A percentile compares a stretch with the other conserved stretches of the same genome.
phyloP scores from a whole-genome alignment of 2,113 vertebrate genomes.

The Halichoerus grypus region DNA sequence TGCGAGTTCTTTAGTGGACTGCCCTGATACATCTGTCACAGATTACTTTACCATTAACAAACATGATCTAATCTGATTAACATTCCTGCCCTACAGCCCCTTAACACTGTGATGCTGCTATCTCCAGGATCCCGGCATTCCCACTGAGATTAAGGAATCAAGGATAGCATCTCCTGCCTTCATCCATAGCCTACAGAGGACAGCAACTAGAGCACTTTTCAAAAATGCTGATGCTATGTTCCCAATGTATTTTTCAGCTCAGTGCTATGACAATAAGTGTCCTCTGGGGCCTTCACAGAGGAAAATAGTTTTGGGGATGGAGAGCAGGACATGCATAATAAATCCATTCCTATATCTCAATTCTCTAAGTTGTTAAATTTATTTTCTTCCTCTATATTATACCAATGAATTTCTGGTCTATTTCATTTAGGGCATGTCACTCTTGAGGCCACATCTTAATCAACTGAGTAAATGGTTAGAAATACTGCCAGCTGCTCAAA shows the following conservation, averaged over 20 bases:
- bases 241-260: neutral
- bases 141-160: neutral
- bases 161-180: neutral
- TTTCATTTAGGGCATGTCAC: neutral
- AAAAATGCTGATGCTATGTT: neutral
- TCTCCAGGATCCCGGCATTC: neutral
- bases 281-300: neutral
- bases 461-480: neutral
- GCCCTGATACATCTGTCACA: neutral
- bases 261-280: neutral
- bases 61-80: neutral
- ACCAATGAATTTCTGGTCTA: neutral
- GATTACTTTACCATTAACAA: neutral
- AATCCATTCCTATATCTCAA: neutral
- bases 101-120: neutral
- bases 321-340: neutral
- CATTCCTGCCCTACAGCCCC: neutral
- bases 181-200: neutral
- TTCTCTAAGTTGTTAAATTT: neutral
- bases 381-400: neutral
- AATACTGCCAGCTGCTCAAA: conserved; percentile 27
- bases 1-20: neutral
- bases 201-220: neutral
- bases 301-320: neutral
- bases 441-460: neutral